Percentiles rank a stretch among this genome's conserved stretches.
These are phyloP conservation scores for Andrena camellia DNA, from an alignment of 2,888 invertebrate genomes.

Conservation along the genomic window DNA sequence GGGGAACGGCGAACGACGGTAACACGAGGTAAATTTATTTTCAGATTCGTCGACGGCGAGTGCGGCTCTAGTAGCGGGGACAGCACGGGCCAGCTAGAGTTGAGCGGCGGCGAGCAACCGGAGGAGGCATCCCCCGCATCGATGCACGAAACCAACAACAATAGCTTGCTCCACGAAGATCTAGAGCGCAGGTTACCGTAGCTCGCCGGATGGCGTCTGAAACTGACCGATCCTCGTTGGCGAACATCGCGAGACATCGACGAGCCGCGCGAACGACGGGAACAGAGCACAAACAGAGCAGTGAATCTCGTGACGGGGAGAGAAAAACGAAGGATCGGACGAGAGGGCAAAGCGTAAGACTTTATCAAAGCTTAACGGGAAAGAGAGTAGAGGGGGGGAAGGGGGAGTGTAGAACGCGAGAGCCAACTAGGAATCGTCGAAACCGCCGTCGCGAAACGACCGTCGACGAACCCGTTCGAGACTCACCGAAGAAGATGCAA, in stretches of 20 bases:
- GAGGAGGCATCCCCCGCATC: slow-evolving; percentile 82
- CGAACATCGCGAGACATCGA: slow-evolving; percentile 22
- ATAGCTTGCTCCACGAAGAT: slow-evolving; percentile 87
- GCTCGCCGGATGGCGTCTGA: slow-evolving; percentile 27
- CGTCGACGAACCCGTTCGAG: slow-evolving; percentile 40
- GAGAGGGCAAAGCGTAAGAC: neutral
- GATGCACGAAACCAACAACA: slow-evolving; percentile 86
- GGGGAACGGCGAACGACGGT: neutral
- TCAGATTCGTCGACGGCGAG: slow-evolving; percentile 84
- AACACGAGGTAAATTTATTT: slow-evolving; percentile 31
- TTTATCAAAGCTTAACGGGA: neutral
- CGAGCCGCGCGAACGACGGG: neutral
- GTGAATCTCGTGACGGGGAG: neutral
- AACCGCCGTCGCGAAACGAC: slow-evolving; percentile 29
- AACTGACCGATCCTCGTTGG: slow-evolving; percentile 28
- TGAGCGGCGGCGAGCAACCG: slow-evolving; percentile 83
- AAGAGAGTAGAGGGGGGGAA: too few relatives aligned
- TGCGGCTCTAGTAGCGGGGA: slow-evolving; percentile 84
- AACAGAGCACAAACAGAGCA: neutral
- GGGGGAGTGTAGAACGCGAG: neutral
- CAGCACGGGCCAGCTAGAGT: slow-evolving; percentile 82
- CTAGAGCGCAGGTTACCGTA: slow-evolving; percentile 85
- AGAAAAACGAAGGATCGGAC: neutral
- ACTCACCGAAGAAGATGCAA: slow-evolving; percentile 63
- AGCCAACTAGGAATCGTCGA: slow-evolving; percentile 21